Base-by-base conservation (phyloP, 2,113 vertebrate species). In the Eulemur macaco region DNA sequence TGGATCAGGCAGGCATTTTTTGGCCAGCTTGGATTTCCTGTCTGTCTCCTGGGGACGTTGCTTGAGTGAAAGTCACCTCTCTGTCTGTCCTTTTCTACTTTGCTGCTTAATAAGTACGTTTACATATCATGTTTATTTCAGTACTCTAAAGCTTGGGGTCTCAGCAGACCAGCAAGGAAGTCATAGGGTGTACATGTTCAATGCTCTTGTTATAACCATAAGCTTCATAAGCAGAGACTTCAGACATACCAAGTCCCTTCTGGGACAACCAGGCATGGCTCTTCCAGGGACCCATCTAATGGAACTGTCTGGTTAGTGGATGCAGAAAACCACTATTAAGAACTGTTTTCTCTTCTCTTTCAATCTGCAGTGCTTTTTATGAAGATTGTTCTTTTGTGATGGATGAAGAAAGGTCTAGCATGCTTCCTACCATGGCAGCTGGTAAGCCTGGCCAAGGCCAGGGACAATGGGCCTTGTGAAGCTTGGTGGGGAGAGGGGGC, bases 381-480 rank as follows among this genome's bases (percentile, higher is more conserved):
- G 99, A 99, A 99, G 99, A 99, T 96, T 99, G 99, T 99, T 99
- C 99, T 83, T 99, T 99, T 97, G 97, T 99, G 95, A 99, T 99
- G 69, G 99, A 99, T 95, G 99, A 99, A 91, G 99, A 99, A 96
- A 98, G 99, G 97, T 99, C 99, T 1, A 99, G 99, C 93, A 99
- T 99, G 99, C 99, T 99, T 47, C 99, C 99, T 66, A 99, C 99
- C 0, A 99, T 99, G 99, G 99, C 99, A 97, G 99, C 99, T 97
- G 99, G 99, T 99, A 98, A 98, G 98, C 66, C 45, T 85, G 71
- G 56, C 17, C 14, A 23, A 64, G 68, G 52, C 20, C 17, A 13
- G n/a, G 71, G 34, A 4, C 0, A 31, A 4, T 14, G 77, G 60
- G 78, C 15, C 23, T 27, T 42, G 56, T 54, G 87, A 54, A 81